Evolutionary conservation across 2,888 invertebrate species (phyloP), one percentile per base, ranked within the genome.

Genomic region (Tridacna gigas): DNA sequence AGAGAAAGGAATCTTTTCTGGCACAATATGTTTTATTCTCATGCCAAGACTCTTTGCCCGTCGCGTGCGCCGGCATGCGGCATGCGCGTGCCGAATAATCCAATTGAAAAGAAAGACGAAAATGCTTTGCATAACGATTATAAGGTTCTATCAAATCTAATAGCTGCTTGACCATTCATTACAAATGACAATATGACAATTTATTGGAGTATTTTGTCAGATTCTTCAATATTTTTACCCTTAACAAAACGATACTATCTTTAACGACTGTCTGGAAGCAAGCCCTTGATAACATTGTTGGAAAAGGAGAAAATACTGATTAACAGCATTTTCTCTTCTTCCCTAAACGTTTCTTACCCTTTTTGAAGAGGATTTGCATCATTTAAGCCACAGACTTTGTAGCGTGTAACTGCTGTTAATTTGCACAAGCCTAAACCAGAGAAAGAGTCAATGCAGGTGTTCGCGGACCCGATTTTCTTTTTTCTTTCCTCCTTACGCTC

Each of bases 61-160:
- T 79, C 86, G 82, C 86, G 86, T 84, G 86, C 77, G 61, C 61
- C 56, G 63, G 73, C 88, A 74, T 84, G 89, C 78, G 89, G 51
- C 77, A 65, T 61, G 74, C 86, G 81, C 82, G 83, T 76, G 84
- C 79, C 74, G 77, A 77, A 79, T 81, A 77, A 79, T 74, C 74
- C 60, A 73, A 77, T 22, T 60, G 77, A 73, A 81, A 80, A 80
- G 79, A 81, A 75, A 28, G 78, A 71, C 71, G 75, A 82, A 88
- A 86, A 80, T 86, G 76, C 74, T 88, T 88, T 88, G 88, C 88
- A 88, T 88, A 88, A 88, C 85, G 82, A 83, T 76, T 66, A 67
- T 45, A 83, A 83, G 84, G 84, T 83, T 83, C 84, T 74, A 80
- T 73, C 79, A 80, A 86, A 82, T 84, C 86, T 78, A 84, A 84